Evolutionary conservation across 1,140 invertebrate species (phyloP).

Genomic region (Notospermus geniculatus): DNA sequence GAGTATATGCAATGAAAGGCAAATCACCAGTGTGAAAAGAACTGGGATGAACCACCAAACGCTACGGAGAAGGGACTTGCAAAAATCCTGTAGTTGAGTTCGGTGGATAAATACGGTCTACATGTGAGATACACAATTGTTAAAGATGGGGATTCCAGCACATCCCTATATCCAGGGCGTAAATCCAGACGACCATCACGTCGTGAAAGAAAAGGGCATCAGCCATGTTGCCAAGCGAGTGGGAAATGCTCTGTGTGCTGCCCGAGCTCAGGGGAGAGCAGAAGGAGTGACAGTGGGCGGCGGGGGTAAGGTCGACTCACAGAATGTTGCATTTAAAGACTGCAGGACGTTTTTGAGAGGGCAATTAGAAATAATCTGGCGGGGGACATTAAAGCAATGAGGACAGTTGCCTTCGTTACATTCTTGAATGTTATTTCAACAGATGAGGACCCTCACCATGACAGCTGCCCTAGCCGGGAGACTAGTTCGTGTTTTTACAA

Average conservation of each 20-base stretch:
- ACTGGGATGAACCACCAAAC: not conserved
- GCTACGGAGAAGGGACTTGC: not conserved
- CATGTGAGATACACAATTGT: constrained; percentile 3
- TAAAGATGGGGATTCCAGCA: not conserved
- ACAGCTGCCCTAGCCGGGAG: not conserved
- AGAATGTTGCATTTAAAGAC: not conserved
- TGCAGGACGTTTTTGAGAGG: not conserved
- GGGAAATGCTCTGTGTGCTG: not conserved
- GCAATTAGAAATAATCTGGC: not conserved
- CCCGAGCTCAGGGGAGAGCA: not conserved
- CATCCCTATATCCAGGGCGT: not conserved
- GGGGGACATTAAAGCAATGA: not conserved
- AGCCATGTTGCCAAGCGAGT: not conserved
- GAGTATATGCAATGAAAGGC: not conserved
- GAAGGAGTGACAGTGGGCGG: not conserved
- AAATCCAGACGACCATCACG: constrained; percentile 5
- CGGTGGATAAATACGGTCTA: not conserved
- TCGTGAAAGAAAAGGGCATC: not conserved
- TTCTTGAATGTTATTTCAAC: not conserved
- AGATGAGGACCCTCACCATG: constrained; percentile 7
- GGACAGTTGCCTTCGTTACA: not conserved
- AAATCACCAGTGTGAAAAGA: not conserved
- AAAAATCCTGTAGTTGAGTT: not conserved
- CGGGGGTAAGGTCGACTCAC: not conserved
- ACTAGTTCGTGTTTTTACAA: not conserved